Percentiles rank a stretch among this genome's conserved stretches.
phyloP scores from a whole-genome alignment of 2,888 invertebrate genomes.

The Tenthredo mesomela region DNA sequence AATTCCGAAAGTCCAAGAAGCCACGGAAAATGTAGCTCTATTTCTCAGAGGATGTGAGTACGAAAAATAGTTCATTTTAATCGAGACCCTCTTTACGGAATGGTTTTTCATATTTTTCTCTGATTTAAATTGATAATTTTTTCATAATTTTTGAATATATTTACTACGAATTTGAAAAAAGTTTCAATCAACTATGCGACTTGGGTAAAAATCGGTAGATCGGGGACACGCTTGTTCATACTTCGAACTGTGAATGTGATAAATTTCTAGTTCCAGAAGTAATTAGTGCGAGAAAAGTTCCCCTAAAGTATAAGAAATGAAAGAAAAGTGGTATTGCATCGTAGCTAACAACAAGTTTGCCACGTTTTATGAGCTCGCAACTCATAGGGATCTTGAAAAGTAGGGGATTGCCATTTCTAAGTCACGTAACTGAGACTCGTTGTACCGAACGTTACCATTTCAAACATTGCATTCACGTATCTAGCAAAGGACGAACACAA shows the following conservation, averaged over 20 bases:
- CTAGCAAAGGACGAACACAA: conserved; percentile 40
- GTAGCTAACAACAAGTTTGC: not conserved
- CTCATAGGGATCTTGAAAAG: conserved; percentile 12
- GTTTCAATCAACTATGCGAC: not conserved
- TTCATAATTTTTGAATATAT: too few species aligned
- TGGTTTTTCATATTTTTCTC: not conserved
- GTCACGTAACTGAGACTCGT: conserved; percentile 39
- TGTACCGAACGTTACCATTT: conserved; percentile 38
- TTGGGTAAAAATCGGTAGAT: not conserved
- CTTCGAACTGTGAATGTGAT: not conserved
- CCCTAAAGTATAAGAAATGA: not conserved
- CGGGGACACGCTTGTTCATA: not conserved
- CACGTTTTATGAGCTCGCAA: not conserved
- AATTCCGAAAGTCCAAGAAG: too few species aligned
- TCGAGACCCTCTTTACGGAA: too few species aligned
- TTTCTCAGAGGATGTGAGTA: too few species aligned
- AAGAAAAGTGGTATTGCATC: not conserved
- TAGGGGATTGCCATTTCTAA: conserved; percentile 30
- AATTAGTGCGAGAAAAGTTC: not conserved
- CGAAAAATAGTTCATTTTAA: too few species aligned
- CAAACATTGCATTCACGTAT: conserved; percentile 47
- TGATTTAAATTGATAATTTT: not conserved
- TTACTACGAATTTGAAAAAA: not conserved
- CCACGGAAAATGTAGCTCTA: too few species aligned
- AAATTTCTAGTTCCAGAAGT: not conserved